A percentile compares a stretch with the other conserved stretches of the same genome.
phyloP scores from a whole-genome alignment of 2,888 invertebrate genomes.

The Cenopis cana region DNA sequence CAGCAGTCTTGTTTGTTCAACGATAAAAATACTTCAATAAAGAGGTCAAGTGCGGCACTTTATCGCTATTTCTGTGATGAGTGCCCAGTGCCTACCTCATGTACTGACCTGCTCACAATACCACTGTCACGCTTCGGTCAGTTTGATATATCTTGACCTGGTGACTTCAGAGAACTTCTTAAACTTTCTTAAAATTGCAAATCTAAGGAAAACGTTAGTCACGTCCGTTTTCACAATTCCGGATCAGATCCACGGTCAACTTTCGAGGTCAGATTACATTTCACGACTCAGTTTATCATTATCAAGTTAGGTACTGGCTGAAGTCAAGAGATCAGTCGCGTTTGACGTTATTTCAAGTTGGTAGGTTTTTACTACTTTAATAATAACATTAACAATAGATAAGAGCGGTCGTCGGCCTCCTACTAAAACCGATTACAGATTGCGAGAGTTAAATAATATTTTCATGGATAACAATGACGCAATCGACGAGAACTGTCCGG shows the following conservation, averaged over 20 bases:
- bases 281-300: constrained; percentile 48
- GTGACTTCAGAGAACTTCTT: constrained; percentile 4
- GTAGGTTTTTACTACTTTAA: constrained; percentile 27
- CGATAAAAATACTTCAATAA: constrained; percentile 67
- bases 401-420: constrained; percentile 44
- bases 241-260: constrained; percentile 49
- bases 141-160: constrained; percentile 18
- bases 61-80: constrained; percentile 51
- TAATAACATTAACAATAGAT: constrained; percentile 29
- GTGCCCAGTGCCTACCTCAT: constrained; percentile 56
- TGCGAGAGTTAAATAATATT: constrained; percentile 50
- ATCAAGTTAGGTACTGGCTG: constrained; percentile 20
- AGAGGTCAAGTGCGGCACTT: constrained; percentile 72
- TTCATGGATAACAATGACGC: constrained; percentile 54
- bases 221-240: constrained; percentile 53
- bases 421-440: constrained; percentile 36
- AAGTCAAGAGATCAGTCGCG: constrained; percentile 29
- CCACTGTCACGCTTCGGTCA: constrained; percentile 37
- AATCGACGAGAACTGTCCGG: constrained; percentile 51
- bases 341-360: constrained; percentile 14
- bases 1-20: constrained; percentile 57
- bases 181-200: constrained; percentile 20
- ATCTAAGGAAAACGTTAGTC: constrained; percentile 49
- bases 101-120: constrained; percentile 64
- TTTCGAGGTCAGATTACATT: constrained; percentile 52